Conservation (phyloP, 1,140 invertebrate genomes). For the Temnothorax nylanderi region DNA sequence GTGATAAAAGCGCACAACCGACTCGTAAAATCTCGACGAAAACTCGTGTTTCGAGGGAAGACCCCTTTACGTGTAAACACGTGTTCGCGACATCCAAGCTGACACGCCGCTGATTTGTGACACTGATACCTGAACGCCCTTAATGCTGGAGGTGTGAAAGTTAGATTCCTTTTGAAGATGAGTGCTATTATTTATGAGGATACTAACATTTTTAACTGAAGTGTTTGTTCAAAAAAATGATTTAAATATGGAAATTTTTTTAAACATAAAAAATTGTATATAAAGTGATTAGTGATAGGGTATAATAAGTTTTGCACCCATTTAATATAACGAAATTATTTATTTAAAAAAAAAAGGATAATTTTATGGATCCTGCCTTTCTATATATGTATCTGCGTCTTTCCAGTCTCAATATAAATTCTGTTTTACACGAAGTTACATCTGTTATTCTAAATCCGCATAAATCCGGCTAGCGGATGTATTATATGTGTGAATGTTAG, state of each 20-base stretch:
- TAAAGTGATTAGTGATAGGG: neutral
- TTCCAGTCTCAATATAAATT: neutral
- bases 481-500: neutral
- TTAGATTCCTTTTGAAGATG: neutral
- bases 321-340: neutral
- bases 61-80: constrained; percentile 50
- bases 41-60: constrained; percentile 41
- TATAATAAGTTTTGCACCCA: neutral
- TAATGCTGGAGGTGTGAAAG: neutral
- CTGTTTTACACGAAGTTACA: neutral
- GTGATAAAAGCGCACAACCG: constrained; percentile 48
- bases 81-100: constrained; percentile 5
- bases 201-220: neutral
- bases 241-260: neutral
- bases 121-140: neutral
- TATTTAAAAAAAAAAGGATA: neutral
- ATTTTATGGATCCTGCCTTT: neutral
- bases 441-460: constrained; percentile 9
- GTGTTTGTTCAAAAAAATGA: neutral
- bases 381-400: too few species aligned
- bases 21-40: constrained; percentile 40
- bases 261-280: neutral
- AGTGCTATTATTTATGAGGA: neutral
- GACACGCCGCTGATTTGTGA: neutral
- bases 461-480: constrained; percentile 5